Evolutionary conservation across 2,113 vertebrate species (phyloP), one percentile per base, ranked within the genome.

Genomic region (Callospermophilus lateralis): DNA sequence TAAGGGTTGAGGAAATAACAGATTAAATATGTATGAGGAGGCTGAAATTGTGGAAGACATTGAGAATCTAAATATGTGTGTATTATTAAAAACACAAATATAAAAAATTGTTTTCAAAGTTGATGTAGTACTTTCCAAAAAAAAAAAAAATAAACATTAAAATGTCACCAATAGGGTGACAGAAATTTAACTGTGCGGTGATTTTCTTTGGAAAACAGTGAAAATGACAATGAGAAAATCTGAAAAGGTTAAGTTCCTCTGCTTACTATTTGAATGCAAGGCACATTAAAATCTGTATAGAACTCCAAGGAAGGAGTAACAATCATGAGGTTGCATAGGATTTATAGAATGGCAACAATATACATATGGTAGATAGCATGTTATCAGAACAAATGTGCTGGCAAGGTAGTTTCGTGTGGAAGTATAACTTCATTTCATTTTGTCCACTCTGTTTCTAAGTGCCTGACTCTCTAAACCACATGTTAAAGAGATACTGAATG

Each of bases 361-460:
- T 34, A 9, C 42, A 61, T 51, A 15, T 37, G 61, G 17, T 48
- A 72, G n/a, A 87, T 11, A 73, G 42, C 55, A 42, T 77, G 42
- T 87, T 39, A 34, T 80, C 3, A 11, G 55, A 34, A 28, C 13
- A 48, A 63, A 83, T 3, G 24, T 63, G 6, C n/a, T 70, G 20
- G 55, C 86, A 73, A 89, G 22, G 37, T 89, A 85, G 37, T 42
- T 55, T 90, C n/a, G 6, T 93, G 11, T 84, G 19, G 30, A 24
- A 93, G n/a, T 74, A 16, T 45, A 79, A 78, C 34, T 76, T n/a
- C 11, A 83, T 92, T 89, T 87, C 55, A 74, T 85, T 83, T 89
- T 85, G 12, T 53, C 39, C 20, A 34, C 51, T 45, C 24, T 77
- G 55, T 45, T 96, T 86, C 37, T 73, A 45, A 85, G 45, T 83